Evolutionary conservation across 2,888 invertebrate species (phyloP).

Genomic region (Morpho helenor): DNA sequence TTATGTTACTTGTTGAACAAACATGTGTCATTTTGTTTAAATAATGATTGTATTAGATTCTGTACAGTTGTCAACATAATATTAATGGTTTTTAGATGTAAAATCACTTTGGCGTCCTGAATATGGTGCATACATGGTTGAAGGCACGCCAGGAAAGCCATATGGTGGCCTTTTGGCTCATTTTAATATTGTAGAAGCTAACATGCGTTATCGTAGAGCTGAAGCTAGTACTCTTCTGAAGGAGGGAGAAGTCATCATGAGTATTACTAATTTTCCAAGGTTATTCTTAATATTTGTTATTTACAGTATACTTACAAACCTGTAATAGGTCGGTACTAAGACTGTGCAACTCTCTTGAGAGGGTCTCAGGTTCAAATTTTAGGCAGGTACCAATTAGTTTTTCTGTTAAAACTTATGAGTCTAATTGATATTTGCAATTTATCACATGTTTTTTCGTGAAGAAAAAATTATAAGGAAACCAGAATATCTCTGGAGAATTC

Average conservation of each 20-base stretch:
- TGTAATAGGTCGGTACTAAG: no score
- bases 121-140: conserved; percentile 99
- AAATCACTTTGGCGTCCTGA: conserved; percentile 98
- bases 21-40: conserved; percentile 14
- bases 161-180: conserved; percentile 97
- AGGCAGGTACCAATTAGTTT: no score
- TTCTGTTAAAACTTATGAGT: no score
- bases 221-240: conserved; percentile 88
- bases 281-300: conserved; percentile 41
- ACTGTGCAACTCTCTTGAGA: no score
- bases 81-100: conserved; percentile 73
- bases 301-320: no score
- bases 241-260: conserved; percentile 91
- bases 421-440: no score
- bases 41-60: not conserved
- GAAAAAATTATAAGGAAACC: no score
- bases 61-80: not conserved
- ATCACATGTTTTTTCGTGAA: no score
- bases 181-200: conserved; percentile 98
- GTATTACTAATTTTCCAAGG: conserved; percentile 96
- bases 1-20: conserved; percentile 44
- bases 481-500: no score
- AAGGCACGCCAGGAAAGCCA: conserved; percentile 98
- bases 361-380: no score
- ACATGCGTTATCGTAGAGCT: conserved; percentile 94